Conservation (phyloP, 2,888 invertebrate genomes). For the Trissonchulus latispiculum region DNA sequence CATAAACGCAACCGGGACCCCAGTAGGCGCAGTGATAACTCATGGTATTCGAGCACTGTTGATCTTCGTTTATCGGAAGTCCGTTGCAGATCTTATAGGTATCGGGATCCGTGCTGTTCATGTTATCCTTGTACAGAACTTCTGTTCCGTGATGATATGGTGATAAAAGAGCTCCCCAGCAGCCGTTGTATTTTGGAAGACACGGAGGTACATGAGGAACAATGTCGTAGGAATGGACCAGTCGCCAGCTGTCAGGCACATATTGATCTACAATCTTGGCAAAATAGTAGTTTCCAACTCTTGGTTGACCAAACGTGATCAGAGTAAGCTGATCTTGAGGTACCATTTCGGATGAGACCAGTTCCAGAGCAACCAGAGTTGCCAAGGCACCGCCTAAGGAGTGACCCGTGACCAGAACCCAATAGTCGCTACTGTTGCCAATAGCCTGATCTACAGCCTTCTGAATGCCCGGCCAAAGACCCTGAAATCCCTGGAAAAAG, state of each 20-base stretch:
- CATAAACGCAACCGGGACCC: too few relatives aligned
- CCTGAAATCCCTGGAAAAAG: background rate
- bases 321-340: background rate
- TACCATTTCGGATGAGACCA: background rate
- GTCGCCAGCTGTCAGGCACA: background rate
- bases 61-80: background rate
- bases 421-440: background rate
- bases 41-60: background rate
- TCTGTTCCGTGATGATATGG: background rate
- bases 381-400: background rate
- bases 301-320: background rate
- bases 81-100: background rate
- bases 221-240: background rate
- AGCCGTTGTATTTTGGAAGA: background rate
- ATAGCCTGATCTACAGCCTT: background rate
- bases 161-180: background rate
- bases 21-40: too few relatives aligned
- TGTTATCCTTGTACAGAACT: background rate
- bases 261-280: background rate
- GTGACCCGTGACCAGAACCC: background rate
- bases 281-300: background rate
- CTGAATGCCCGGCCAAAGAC: background rate
- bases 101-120: background rate
- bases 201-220: background rate
- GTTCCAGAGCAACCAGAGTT: background rate